Percentiles rank a stretch among this genome's conserved stretches.
Conservation (phyloP, 2,888 invertebrate species). For the Luperina testacea region DNA sequence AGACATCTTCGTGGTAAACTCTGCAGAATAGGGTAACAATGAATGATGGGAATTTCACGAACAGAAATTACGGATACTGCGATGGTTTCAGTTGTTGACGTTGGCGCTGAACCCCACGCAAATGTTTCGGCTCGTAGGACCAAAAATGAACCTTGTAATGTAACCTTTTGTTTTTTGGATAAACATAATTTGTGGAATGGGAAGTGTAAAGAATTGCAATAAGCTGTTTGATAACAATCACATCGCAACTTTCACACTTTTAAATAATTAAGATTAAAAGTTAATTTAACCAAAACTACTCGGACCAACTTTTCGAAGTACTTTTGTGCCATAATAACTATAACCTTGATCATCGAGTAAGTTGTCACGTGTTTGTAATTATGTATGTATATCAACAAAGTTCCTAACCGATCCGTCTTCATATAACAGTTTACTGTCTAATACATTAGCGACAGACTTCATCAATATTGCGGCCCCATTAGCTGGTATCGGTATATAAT, state of each 20-base stretch:
- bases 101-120: background rate
- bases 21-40: constrained; percentile 6
- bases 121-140: background rate
- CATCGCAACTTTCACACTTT: too few relatives aligned
- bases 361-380: background rate
- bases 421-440: constrained; percentile 17
- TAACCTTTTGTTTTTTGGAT: background rate
- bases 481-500: constrained; percentile 28
- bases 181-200: background rate
- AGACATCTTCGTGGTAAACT: constrained; percentile 34
- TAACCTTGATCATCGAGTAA: background rate
- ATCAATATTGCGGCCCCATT: constrained; percentile 47
- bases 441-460: constrained; percentile 28
- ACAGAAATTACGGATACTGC: background rate
- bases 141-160: background rate
- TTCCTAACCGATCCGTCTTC: constrained; percentile 32
- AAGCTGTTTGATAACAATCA: background rate
- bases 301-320: background rate
- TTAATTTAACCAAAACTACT: background rate
- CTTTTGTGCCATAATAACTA: background rate
- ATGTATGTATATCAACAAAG: background rate
- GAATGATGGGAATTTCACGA: background rate
- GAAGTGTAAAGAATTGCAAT: background rate
- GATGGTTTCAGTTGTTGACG: background rate
- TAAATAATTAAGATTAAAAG: too few relatives aligned